Evolutionary conservation across 2,888 invertebrate species (phyloP).

Genomic region (Anarsia innoxiella): DNA sequence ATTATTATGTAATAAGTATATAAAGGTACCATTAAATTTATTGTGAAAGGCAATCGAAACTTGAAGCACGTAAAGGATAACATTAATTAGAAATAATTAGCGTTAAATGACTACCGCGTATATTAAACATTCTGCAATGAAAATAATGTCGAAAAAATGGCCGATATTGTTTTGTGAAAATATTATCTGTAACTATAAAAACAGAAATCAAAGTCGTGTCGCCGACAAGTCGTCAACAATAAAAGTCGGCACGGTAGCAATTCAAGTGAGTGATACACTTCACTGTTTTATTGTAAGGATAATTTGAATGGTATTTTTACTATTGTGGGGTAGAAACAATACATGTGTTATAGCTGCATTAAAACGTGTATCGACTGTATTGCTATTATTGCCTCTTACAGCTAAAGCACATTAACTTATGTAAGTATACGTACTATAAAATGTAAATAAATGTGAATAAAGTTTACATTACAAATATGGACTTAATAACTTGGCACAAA

Average conservation of each 20-base stretch:
- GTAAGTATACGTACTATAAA: no score
- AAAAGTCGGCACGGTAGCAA: constrained; percentile 33
- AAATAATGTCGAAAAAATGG: no score
- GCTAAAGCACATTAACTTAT: no score
- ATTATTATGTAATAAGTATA: no score
- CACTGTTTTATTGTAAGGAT: constrained; percentile 57
- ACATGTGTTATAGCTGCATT: constrained; percentile 42
- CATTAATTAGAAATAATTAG: no score
- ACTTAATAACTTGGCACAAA: not conserved
- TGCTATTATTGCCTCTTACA: constrained; percentile 13
- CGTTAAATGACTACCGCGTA: no score
- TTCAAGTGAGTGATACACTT: constrained; percentile 64
- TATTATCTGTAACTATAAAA: no score
- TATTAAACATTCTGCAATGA: no score
- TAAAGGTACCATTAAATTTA: no score
- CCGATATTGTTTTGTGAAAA: no score
- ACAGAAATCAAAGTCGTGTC: not conserved
- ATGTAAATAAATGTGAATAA: not conserved
- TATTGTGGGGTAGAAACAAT: constrained; percentile 34
- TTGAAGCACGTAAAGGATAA: no score
- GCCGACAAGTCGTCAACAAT: constrained; percentile 20
- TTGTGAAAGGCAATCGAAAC: no score
- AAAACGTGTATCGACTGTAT: constrained; percentile 29
- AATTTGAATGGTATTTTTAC: constrained; percentile 65
- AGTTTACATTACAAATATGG: not conserved